These are phyloP conservation scores for Creontiades dilutus DNA, from an alignment of 2,888 invertebrate genomes.

Conservation along the genomic window DNA sequence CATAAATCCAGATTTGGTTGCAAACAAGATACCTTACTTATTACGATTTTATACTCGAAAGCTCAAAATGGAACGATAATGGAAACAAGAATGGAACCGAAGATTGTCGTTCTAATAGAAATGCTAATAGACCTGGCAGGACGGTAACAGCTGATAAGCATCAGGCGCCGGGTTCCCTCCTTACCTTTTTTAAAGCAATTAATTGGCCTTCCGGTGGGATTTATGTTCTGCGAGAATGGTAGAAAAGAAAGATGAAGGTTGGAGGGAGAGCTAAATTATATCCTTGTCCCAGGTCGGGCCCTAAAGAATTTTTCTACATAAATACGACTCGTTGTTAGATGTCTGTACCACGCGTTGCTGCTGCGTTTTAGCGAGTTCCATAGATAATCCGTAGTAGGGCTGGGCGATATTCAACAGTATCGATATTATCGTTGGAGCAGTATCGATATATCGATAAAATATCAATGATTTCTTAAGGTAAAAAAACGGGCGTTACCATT, in stretches of 20 bases:
- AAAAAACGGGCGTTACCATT: too few relatives aligned
- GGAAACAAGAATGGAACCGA: not conserved
- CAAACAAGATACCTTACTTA: too few relatives aligned
- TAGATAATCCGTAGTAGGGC: too few relatives aligned
- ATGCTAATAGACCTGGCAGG: slow-evolving; percentile 40
- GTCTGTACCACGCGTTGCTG: too few relatives aligned
- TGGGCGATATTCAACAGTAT: too few relatives aligned
- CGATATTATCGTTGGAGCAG: too few relatives aligned
- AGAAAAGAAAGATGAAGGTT: slow-evolving; percentile 10
- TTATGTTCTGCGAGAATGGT: slow-evolving; percentile 37
- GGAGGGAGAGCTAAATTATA: not conserved
- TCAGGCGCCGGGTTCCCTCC: slow-evolving; percentile 41
- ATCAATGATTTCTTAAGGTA: too few relatives aligned
- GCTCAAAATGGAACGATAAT: not conserved
- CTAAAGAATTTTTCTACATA: not conserved
- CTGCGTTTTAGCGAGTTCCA: too few relatives aligned
- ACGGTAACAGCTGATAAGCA: slow-evolving; percentile 39
- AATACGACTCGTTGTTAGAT: too few relatives aligned
- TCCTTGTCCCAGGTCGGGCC: not conserved
- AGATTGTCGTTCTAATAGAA: slow-evolving; percentile 24
- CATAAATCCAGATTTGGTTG: too few relatives aligned
- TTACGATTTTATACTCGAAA: too few relatives aligned
- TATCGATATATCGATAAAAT: too few relatives aligned
- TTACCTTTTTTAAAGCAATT: slow-evolving; percentile 22
- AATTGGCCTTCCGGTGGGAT: slow-evolving; percentile 20